Evolutionary conservation across 2,888 invertebrate species (phyloP), one percentile per base, ranked within the genome.

Genomic region (Sceliomorpha sp.): DNA sequence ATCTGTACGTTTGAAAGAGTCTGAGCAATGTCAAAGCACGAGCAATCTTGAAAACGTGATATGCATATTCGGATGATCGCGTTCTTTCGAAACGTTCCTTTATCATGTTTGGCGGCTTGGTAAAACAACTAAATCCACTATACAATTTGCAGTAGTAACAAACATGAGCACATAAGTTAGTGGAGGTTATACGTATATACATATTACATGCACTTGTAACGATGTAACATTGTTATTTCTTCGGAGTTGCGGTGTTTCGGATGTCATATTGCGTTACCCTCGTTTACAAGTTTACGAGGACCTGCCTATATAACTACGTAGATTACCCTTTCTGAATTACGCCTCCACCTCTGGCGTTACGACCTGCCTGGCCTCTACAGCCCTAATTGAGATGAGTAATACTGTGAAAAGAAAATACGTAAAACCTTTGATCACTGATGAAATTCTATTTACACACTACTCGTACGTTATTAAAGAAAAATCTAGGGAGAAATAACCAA

Each of bases 221-320:
- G 44, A 44, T 44, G 29, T 44, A 44, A 44, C 44, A 29, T 44
- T 44, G 44, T 44, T 44, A 44, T 44, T 44, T 29, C 44, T 44
- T 44, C 29, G 44, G 10, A 12, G 42, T 24, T 27, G 39, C 20
- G 39, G 39, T 39, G 20, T 39, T 39, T 39, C 26, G 40, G 14
- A 44, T 44, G 44, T 44, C 44, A 44, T 44, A 31, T 31, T 44
- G 29, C 29, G 44, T 44, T 44, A 44, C 29, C 44, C 44, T 44
- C 44, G 44, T 44, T 44, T 26, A 44, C 44, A 44, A 44, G 44
- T 44, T 44, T 29, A 31, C 44, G 44, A 44, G 31, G 31, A 29
- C 17, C 44, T 44, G 44, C 44, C 12, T 44, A 13, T 27, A 44
- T 31, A 44, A 14, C 44, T 29, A 29, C 29, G 39, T 17, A 31